Evolutionary conservation across 2,888 invertebrate genomes (phyloP).

Genomic region (Cremastinae sp.): DNA sequence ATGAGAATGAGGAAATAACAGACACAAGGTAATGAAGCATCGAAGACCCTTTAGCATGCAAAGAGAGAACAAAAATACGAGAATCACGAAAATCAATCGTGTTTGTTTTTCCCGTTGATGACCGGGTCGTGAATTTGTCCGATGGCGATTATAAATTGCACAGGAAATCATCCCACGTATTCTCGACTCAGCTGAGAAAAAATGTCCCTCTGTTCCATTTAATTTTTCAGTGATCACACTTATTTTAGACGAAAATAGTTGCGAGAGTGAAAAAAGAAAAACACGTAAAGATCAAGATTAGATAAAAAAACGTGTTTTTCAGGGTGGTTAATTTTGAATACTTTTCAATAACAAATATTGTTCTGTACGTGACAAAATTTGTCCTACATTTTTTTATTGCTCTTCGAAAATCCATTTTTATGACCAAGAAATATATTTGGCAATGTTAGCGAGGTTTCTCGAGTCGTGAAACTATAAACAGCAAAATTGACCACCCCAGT

Average conservation of each 20-base stretch:
- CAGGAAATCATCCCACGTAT: conserved; percentile 2
- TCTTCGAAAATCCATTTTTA: too few relatives aligned
- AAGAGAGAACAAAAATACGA: conserved; percentile 27
- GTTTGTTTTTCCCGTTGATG: conserved; percentile 9
- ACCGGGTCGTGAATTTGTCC: background rate
- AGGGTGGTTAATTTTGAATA: conserved; percentile 13
- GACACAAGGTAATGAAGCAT: conserved; percentile 63
- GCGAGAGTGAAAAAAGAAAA: background rate
- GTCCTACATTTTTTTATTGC: background rate
- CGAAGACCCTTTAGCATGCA: conserved; percentile 61
- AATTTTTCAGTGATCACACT: conserved; percentile 28
- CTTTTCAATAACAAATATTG: too few relatives aligned
- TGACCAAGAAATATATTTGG: background rate
- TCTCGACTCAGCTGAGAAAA: background rate
- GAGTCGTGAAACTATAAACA: background rate
- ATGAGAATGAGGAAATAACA: conserved; percentile 12
- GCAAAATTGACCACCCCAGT: conserved; percentile 23
- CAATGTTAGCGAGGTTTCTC: background rate
- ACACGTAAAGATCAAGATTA: too few relatives aligned
- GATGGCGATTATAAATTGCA: background rate
- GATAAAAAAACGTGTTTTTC: background rate
- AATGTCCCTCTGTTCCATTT: too few relatives aligned
- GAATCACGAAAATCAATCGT: conserved; percentile 29
- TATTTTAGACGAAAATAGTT: conserved; percentile 19
- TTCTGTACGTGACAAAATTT: too few relatives aligned